Evolutionary conservation across 2,888 invertebrate species (phyloP), one percentile per base, ranked within the genome.

Genomic region (Mystacides longicornis): DNA sequence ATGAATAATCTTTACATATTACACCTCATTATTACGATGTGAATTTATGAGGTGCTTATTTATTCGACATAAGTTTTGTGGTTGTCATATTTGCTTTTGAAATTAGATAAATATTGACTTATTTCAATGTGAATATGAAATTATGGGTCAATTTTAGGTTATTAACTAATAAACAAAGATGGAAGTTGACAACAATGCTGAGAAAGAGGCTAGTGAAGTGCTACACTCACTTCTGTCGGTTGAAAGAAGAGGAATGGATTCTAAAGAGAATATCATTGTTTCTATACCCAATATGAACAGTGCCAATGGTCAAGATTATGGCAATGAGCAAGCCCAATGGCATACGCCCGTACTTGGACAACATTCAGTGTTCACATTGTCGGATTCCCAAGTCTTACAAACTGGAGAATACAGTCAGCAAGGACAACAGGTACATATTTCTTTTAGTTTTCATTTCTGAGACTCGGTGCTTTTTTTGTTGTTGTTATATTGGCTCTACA

Each of bases 181-280:
- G 81, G 79, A 81, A 67, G 77, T 77, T 64, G 82, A 82, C 63
- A 82, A 82, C 68, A 78, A 81, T 58, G 84, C 84, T 31, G 85
- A 84, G 71, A 84, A 83, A 68, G 85, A 85, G 68, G 85, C 85
- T 19, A 85, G 83, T 65, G 85, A 85, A 71, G 84, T 85, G 45
- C 71, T 85, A 52, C 83, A 84, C 67, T 82, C 83, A 18, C 69
- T 85, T 59, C 69, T 85, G 54, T 82, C 83, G 7, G 83, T 84
- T 60, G 83, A 84, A 68, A 72, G 84, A 23, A 79, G 83, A 47
- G 82, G 82, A 66, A 81, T 82, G 64, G 77, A 77, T 66, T 77
- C 76, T 66, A 77, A 77, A 64, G 77, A 77, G 61, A 71, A 77
- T 23, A 77, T 77, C 58, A 77, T 77, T 46, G 77, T 77, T 61